Evolutionary conservation across 2,797 vertebrate species (phyloP).

Genomic region (Smutsia temminckii): DNA sequence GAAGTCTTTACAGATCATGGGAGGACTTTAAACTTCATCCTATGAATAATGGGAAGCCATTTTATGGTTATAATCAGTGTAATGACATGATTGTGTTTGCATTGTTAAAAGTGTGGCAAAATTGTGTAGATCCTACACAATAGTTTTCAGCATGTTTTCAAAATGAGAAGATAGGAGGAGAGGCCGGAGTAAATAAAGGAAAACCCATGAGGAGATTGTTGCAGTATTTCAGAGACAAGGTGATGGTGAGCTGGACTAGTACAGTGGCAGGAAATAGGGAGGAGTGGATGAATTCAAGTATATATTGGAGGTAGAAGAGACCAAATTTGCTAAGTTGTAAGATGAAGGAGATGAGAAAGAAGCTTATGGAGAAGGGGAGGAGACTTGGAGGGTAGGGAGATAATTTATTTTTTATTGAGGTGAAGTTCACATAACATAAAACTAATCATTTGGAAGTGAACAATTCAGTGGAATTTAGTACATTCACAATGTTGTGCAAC

Average conservation of each 20-base stretch:
- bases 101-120: neutral
- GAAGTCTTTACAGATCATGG: neutral
- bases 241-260: neutral
- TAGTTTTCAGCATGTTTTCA: neutral
- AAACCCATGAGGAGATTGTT: neutral
- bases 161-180: neutral
- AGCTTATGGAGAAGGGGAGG: neutral
- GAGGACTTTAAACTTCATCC: neutral
- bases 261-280: neutral
- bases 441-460: neutral
- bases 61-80: neutral
- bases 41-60: neutral
- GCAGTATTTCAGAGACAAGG: neutral
- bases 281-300: neutral
- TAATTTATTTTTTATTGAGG: neutral
- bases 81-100: neutral
- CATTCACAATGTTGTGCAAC: neutral
- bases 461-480: neutral
- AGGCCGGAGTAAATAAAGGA: neutral
- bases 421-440: neutral
- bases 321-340: neutral
- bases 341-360: neutral
- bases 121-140: neutral
- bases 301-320: neutral
- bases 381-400: neutral